Evolutionary conservation across 2,113 vertebrate species (phyloP).

Genomic region (Nipponia nippon): DNA sequence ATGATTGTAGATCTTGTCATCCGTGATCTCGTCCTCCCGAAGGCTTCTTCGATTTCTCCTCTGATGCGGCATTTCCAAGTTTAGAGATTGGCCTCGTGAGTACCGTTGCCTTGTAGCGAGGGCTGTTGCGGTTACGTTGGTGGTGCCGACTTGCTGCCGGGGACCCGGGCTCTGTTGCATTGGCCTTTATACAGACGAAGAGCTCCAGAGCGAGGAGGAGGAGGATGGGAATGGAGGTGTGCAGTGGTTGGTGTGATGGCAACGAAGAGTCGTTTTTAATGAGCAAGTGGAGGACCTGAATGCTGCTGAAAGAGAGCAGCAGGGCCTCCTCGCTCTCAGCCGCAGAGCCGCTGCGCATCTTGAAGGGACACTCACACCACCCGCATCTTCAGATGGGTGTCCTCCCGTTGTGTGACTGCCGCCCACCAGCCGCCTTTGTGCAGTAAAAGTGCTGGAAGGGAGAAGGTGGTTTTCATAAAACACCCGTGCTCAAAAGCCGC

Average conservation of each 20-base stretch:
- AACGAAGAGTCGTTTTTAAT: not conserved
- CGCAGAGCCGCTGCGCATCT: rapidly evolving
- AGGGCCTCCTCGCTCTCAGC: not conserved
- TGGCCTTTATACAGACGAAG: not conserved
- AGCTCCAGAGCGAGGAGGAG: not conserved
- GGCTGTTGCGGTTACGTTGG: not conserved
- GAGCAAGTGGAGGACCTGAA: not conserved
- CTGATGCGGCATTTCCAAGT: not conserved
- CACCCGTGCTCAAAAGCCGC: not conserved
- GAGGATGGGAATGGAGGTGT: not conserved
- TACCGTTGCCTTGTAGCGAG: not conserved
- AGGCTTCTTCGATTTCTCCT: not conserved
- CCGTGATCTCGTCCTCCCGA: not conserved
- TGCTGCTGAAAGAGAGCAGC: not conserved
- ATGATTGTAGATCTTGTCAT: not conserved
- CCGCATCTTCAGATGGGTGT: rapidly evolving
- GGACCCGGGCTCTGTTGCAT: not conserved
- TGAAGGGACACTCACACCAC: rapidly evolving
- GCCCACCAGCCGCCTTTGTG: not conserved
- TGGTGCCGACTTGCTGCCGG: not conserved
- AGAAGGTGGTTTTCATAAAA: not conserved
- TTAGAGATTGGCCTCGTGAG: not conserved
- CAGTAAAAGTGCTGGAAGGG: not conserved
- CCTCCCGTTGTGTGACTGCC: not conserved
- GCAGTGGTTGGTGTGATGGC: not conserved